Evolutionary conservation across 2,888 invertebrate species (phyloP).

Genomic region (Tachystola acroxantha): DNA sequence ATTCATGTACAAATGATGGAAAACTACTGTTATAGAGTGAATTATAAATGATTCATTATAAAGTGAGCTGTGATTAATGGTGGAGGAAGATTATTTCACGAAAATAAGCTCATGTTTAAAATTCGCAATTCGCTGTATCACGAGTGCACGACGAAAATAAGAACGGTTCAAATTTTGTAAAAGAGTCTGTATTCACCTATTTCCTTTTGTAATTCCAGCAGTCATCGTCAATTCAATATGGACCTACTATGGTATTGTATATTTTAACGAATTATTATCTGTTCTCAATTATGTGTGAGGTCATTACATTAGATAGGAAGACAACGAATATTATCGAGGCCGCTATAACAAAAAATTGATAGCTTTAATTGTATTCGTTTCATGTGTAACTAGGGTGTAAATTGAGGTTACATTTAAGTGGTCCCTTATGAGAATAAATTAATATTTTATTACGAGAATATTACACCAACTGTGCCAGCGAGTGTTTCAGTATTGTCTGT

Average conservation of each 20-base stretch:
- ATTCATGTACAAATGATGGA: conserved; percentile 5
- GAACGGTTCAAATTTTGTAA: too few relatives aligned
- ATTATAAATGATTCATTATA: too few relatives aligned
- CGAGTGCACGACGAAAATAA: too few relatives aligned
- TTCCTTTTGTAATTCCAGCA: too few relatives aligned
- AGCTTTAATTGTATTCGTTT: conserved; percentile 13
- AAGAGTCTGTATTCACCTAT: too few relatives aligned
- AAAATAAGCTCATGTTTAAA: background rate
- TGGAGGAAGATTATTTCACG: background rate
- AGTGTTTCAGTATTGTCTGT: too few relatives aligned
- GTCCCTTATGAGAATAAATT: too few relatives aligned
- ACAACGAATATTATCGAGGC: conserved; percentile 28
- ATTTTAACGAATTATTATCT: background rate
- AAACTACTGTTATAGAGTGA: conserved; percentile 3
- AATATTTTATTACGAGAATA: too few relatives aligned
- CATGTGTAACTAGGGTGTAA: conserved; percentile 9
- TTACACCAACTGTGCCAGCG: too few relatives aligned
- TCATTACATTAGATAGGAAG: conserved; percentile 28
- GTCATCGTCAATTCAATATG: too few relatives aligned
- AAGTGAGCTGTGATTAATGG: background rate
- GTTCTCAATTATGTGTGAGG: conserved; percentile 12
- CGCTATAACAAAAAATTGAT: conserved; percentile 24
- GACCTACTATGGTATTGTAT: too few relatives aligned
- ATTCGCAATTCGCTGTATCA: background rate
- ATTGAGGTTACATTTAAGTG: conserved; percentile 14